phyloP scores from a whole-genome alignment of 92 coral and sea anemone genomes.

The Phenganax marumi region DNA sequence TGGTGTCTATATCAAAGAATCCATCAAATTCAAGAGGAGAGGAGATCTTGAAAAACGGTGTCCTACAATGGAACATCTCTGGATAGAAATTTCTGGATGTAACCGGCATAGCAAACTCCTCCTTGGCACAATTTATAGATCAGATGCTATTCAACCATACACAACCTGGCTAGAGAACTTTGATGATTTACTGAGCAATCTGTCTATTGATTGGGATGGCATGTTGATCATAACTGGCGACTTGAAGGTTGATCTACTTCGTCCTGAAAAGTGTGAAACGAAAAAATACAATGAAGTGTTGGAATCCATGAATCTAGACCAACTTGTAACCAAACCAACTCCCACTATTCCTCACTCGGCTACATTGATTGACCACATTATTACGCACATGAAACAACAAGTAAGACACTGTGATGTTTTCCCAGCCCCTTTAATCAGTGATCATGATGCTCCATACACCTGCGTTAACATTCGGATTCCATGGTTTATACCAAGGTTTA shows the following conservation, averaged over 20 bases:
- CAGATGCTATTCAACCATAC: constrained; percentile 9
- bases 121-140: constrained; percentile 37
- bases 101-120: constrained; percentile 28
- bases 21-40: constrained; percentile 22
- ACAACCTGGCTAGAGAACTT: constrained; percentile 34
- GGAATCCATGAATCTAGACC: constrained; percentile 5
- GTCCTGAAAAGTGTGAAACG: constrained; percentile 30
- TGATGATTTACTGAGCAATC: constrained; percentile 20
- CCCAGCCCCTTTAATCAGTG: constrained; percentile 40
- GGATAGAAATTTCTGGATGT: constrained; percentile 36
- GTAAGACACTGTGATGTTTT: constrained; percentile 44
- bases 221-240: constrained; percentile 27
- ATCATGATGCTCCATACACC: constrained; percentile 42
- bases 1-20: constrained; percentile 30
- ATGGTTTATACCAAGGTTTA: constrained; percentile 27
- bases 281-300: neutral
- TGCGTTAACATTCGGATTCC: constrained; percentile 31
- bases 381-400: constrained; percentile 36
- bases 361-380: constrained; percentile 47
- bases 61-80: constrained; percentile 36
- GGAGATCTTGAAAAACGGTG: constrained; percentile 23
- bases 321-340: constrained; percentile 42
- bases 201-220: constrained; percentile 18
- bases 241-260: constrained; percentile 17
- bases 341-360: constrained; percentile 28